Conservation (phyloP, 2,888 invertebrate species). For the Idaea aversata region DNA sequence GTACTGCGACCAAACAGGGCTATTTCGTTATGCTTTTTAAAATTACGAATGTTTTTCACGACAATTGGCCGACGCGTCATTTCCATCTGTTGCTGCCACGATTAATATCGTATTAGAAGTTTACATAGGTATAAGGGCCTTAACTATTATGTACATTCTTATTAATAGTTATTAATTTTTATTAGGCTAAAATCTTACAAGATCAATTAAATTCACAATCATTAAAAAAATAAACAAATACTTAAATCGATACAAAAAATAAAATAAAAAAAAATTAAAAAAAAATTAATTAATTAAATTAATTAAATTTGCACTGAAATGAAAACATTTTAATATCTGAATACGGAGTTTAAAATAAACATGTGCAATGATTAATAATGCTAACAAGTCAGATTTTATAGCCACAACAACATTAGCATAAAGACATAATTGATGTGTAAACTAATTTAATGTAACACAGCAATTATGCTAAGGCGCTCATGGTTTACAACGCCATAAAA, state of each 20-base stretch:
- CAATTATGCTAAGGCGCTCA: constrained; percentile 76
- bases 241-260: too few relatives aligned
- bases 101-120: constrained; percentile 69
- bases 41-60: constrained; percentile 77
- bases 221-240: too few relatives aligned
- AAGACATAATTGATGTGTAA: constrained; percentile 71
- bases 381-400: constrained; percentile 25
- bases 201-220: too few relatives aligned
- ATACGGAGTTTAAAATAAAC: background rate
- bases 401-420: constrained; percentile 59
- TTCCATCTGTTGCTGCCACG: constrained; percentile 72
- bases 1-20: constrained; percentile 74
- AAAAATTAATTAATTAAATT: too few relatives aligned
- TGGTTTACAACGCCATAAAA: constrained; percentile 76
- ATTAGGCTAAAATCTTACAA: too few relatives aligned
- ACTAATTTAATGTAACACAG: constrained; percentile 74
- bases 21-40: constrained; percentile 78
- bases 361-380: constrained; percentile 14
- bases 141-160: too few relatives aligned
- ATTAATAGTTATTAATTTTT: too few relatives aligned
- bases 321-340: too few relatives aligned
- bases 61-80: constrained; percentile 71
- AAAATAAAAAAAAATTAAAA: too few relatives aligned
- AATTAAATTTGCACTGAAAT: too few relatives aligned
- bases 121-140: background rate